Conservation (phyloP, 2,113 vertebrate species). For the Vombatus ursinus region DNA sequence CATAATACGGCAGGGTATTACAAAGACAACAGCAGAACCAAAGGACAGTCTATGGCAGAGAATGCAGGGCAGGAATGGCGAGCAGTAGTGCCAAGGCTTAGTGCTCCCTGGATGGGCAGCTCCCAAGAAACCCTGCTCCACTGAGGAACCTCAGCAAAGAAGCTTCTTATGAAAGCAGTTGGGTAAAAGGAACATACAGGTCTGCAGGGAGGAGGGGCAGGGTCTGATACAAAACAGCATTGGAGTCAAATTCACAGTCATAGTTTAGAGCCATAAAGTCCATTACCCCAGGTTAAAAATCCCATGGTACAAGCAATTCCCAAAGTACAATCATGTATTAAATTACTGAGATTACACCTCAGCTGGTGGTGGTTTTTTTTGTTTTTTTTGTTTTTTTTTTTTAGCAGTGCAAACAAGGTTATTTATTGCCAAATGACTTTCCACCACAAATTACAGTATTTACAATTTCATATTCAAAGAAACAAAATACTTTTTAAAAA, state of each 20-base stretch:
- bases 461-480: constrained; percentile 67
- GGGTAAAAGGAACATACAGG: constrained; percentile 62
- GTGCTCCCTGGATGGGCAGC: constrained; percentile 69
- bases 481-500: constrained; percentile 50
- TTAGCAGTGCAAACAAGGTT: constrained; percentile 74
- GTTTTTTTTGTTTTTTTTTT: too few species aligned
- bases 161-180: constrained; percentile 73
- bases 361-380: constrained; percentile 28
- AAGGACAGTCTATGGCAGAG: constrained; percentile 64
- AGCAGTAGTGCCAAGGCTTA: background rate
- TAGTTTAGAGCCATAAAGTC: background rate
- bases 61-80: constrained; percentile 60
- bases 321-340: constrained; percentile 7
- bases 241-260: constrained; percentile 46
- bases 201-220: constrained; percentile 62
- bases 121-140: constrained; percentile 62
- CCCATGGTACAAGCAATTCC: constrained; percentile 21
- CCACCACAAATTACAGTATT: constrained; percentile 79
- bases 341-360: constrained; percentile 47
- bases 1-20: constrained; percentile 78
- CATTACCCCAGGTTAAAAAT: constrained; percentile 46
- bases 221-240: constrained; percentile 58
- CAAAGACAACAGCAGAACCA: constrained; percentile 75
- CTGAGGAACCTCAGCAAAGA: constrained; percentile 65
- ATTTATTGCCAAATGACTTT: constrained; percentile 78